These are phyloP conservation scores for Connochaetes taurinus DNA, from an alignment of 2,113 vertebrate genomes.

Conservation along the genomic window DNA sequence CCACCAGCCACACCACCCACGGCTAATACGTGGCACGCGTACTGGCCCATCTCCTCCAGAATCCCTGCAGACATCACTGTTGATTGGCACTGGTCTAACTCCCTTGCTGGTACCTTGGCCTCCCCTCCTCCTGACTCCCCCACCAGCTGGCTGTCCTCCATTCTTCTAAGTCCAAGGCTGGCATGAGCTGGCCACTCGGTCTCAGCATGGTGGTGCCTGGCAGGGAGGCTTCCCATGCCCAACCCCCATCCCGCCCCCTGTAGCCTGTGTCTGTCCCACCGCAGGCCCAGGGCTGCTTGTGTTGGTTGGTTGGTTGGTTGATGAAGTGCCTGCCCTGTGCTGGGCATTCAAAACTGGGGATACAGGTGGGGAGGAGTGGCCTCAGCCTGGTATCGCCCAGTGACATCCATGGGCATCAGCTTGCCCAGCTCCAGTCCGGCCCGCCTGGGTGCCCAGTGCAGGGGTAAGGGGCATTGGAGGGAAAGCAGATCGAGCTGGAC, in stretches of 20 bases:
- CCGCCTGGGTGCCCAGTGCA: background rate
- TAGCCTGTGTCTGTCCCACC: background rate
- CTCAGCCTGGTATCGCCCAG: background rate
- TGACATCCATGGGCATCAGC: background rate
- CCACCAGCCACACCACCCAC: background rate
- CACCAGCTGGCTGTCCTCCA: no score
- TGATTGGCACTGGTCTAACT: background rate
- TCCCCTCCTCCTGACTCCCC: accelerated
- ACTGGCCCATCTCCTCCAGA: accelerated
- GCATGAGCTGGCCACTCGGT: background rate
- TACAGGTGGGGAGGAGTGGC: background rate
- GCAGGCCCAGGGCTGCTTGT: background rate
- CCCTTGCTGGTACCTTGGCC: no score
- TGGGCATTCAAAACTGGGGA: background rate
- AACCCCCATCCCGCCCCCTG: accelerated
- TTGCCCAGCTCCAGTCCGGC: accelerated
- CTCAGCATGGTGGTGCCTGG: background rate
- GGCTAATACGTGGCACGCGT: background rate
- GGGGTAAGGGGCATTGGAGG: background rate
- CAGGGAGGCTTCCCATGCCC: background rate
- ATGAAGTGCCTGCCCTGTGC: background rate
- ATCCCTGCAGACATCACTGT: background rate
- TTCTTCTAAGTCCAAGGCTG: background rate
- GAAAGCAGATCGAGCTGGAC: background rate
- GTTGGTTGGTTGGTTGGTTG: background rate